Conservation (phyloP, 2,888 invertebrate genomes). For the Eueremaeus valkanovi region DNA sequence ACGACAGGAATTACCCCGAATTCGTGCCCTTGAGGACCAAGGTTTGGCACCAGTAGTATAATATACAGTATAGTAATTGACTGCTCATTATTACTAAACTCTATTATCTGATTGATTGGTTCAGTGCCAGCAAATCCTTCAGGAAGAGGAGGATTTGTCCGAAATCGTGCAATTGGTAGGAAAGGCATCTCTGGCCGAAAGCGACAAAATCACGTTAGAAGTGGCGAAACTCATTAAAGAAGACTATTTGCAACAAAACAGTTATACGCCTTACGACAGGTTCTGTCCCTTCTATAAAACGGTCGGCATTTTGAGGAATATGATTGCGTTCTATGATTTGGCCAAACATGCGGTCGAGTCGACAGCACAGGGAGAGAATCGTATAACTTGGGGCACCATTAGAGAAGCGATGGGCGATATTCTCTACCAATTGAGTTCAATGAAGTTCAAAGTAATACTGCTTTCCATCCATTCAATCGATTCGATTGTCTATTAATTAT, state of each 20-base stretch:
- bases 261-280: slow-evolving; percentile 88
- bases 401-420: slow-evolving; percentile 94
- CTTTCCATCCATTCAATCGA: not conserved
- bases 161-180: slow-evolving; percentile 99
- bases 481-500: slow-evolving; percentile 20
- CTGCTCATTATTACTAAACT: slow-evolving; percentile 20
- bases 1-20: slow-evolving; percentile 95
- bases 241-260: slow-evolving; percentile 99
- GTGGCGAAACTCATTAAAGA: slow-evolving; percentile 97
- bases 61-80: not conserved
- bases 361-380: slow-evolving; percentile 97
- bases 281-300: slow-evolving; percentile 99
- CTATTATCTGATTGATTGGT: slow-evolving; percentile 50
- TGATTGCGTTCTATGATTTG: slow-evolving; percentile 97
- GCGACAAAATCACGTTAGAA: slow-evolving; percentile 98
- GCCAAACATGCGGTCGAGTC: slow-evolving; percentile 95
- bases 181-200: slow-evolving; percentile 96
- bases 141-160: slow-evolving; percentile 98
- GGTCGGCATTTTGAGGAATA: slow-evolving; percentile 96
- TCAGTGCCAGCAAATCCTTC: slow-evolving; percentile 77
- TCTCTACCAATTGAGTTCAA: slow-evolving; percentile 93
- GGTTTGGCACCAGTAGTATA: slow-evolving; percentile 59
- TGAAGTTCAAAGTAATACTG: slow-evolving; percentile 89
- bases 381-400: slow-evolving; percentile 97
- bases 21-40: slow-evolving; percentile 96